Conservation (phyloP, 2,888 invertebrate genomes). For the Sthenelais limicola region DNA sequence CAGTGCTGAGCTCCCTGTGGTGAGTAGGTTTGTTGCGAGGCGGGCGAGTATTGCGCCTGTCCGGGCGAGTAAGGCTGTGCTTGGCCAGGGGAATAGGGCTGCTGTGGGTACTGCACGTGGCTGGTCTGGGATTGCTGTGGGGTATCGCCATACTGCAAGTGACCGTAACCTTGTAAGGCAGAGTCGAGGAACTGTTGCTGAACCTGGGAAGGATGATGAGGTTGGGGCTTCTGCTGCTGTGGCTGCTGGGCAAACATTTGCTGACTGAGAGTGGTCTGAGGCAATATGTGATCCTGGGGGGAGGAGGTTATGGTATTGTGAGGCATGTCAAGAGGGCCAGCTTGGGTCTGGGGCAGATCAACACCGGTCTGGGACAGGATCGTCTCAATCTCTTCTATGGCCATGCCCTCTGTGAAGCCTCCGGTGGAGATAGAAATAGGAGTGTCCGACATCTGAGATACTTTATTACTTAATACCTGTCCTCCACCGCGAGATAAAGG, state of each 20-base stretch:
- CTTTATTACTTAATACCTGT: no score
- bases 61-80: constrained; percentile 10
- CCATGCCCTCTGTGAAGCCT: not conserved
- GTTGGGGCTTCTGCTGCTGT: not conserved
- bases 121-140: not conserved
- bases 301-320: not conserved
- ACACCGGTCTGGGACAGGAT: not conserved
- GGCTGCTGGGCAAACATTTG: not conserved
- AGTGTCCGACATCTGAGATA: no score
- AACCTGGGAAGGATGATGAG: no score
- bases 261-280: not conserved
- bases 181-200: no score
- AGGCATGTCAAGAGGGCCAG: not conserved
- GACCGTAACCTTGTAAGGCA: no score
- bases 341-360: not conserved
- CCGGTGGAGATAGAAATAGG: no score
- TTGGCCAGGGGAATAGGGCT: constrained; percentile 11
- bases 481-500: no score
- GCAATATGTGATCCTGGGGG: not conserved
- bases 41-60: constrained; percentile 25
- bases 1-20: constrained; percentile 4
- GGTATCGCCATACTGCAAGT: not conserved
- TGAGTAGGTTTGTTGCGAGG: constrained; percentile 19
- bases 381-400: not conserved
- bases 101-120: not conserved